Evolutionary conservation across 2,797 vertebrate species (phyloP), one percentile per base, ranked within the genome.

Genomic region (Brachyrhaphis roseni): DNA sequence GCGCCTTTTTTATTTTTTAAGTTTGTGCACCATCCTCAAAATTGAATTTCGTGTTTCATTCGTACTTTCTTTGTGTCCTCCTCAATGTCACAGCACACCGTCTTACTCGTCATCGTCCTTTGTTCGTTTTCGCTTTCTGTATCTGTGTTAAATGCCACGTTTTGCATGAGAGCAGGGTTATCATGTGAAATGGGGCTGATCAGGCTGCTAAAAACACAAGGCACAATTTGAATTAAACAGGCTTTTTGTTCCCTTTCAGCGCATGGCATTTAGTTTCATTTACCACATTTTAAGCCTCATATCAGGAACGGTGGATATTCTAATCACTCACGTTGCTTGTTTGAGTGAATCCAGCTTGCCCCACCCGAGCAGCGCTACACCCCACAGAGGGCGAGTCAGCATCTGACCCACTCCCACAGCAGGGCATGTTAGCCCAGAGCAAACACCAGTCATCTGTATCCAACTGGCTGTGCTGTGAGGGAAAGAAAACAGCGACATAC

Each of bases 371-470:
- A 79, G 77, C 78, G 45, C 77, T 49, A 76, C 82, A 51, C 88
- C 88, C 87, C 92, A 85, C 83, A 84, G 82, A 82, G 79, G 82
- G 79, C 89, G 82, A 84, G 87, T 91, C 90, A 86, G 89, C 86
- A 87, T 90, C 90, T 79, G 79, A 90, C 91, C 88, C 82, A 78
- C 86, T 92, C 85, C 86, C 89, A 90, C 88, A 91, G 88, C 88
- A 84, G 90, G 85, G 79, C 78, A 75, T 90, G 90, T 93, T 94
- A 90, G 92, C 91, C 80, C 86, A 92, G 87, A 87, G 90, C 92
- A 95, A 95, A 95, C 93, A 94, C 79, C 78, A 79, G 80, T 88
- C 89, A 80, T 93, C 88, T 94, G 90, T 85, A 92, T 88, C 81
- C 86, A 88, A 89, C 91, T 91, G 88, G 82, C 84, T 84, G 79